Evolutionary conservation across 2,113 vertebrate species (phyloP), one percentile per base, ranked within the genome.

Genomic region (Podocnemis expansa): DNA sequence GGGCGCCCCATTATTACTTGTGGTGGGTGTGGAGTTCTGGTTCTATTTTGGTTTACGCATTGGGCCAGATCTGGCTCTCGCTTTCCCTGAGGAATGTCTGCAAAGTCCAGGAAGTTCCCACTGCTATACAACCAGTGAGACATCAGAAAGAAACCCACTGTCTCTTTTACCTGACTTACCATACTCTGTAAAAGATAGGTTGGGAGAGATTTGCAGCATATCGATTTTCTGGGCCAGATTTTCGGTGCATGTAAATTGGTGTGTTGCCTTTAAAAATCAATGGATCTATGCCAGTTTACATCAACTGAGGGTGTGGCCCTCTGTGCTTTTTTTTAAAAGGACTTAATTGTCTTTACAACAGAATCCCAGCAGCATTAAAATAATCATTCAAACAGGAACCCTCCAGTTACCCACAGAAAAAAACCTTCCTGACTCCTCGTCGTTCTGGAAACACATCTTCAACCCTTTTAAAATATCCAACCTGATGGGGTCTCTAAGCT

Each of bases 31-130:
- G 83, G 56, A 84, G 13, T 47, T 81, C 10, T 82, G 73, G 27
- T 95, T 43, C 45, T 93, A 76, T 80, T 89, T 78, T 43, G 17
- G 83, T 85, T 89, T 92, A 91, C 24, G 13, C 45, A 16, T 27
- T 82, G 52, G 88, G 70, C 76, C 96, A 91, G 41, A 80, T 52
- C 22, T 94, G 89, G 58, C 13, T 85, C 89, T 93, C 82, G 45
- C 24, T 81, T 91, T 85, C 85, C 34, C 83, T 67, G 94, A 96
- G 24, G 31, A 67, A 80, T 24, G 82, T 25, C 58, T 84, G 94
- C 75, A 93, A 1, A 82, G 34, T n/a, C 45, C 87, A 6, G 6
- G 17, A 80, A 47, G 49, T 13, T 29, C 0, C 0, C 3, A 82
- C 31, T 21, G 22, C n/a, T 78, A 70, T 5, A 49, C 49, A 91